phyloP scores from a whole-genome alignment of 1,140 invertebrate species.

The Drosophila teissieri region DNA sequence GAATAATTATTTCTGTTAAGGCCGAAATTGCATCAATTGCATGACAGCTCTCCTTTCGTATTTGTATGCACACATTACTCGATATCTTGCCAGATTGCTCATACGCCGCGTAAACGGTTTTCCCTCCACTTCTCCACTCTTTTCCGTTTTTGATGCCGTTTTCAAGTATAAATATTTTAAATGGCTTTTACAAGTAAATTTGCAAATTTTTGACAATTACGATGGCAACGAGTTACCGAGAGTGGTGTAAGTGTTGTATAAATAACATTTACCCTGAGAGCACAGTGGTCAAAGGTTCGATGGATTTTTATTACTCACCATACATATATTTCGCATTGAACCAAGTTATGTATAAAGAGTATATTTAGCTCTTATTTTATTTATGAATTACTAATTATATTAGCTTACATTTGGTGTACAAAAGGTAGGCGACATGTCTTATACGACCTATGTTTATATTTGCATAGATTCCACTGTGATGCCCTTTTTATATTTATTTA shows the following conservation, averaged over 20 bases:
- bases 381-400: too few species aligned
- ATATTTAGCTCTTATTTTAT: too few species aligned
- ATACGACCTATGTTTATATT: too few species aligned
- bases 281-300: constrained; percentile 10
- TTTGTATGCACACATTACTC: constrained; percentile 26
- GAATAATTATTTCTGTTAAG: constrained; percentile 62
- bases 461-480: constrained; percentile 9
- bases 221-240: constrained; percentile 7
- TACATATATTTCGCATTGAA: too few species aligned
- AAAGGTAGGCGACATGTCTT: too few species aligned
- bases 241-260: constrained; percentile 1
- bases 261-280: constrained; percentile 2
- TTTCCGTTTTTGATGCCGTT: constrained; percentile 46
- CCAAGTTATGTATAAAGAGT: too few species aligned
- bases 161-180: constrained; percentile 70
- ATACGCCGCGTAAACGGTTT: constrained; percentile 39
- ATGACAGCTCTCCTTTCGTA: background rate
- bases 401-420: too few species aligned
- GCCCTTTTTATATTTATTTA: constrained; percentile 26
- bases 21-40: constrained; percentile 16
- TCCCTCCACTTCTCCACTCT: background rate
- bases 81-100: constrained; percentile 55
- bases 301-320: background rate
- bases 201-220: constrained; percentile 43
- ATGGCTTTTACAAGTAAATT: constrained; percentile 60